These are phyloP conservation scores for Drosophila neoperkinsi DNA, from an alignment of 2,888 invertebrate genomes.

Conservation along the genomic window DNA sequence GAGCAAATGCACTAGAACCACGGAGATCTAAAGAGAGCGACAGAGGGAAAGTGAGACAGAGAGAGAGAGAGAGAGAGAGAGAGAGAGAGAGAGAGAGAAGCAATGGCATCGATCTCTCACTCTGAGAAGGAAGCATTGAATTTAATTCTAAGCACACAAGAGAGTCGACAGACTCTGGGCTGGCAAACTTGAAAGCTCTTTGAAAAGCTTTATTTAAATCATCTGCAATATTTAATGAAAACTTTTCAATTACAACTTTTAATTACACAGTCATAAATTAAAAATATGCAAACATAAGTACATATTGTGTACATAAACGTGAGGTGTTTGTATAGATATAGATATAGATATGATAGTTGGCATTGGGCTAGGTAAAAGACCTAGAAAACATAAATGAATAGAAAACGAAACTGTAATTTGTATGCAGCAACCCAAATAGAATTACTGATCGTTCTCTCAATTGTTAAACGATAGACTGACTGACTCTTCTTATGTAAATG, in stretches of 20 bases:
- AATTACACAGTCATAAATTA: slow-evolving; percentile 15
- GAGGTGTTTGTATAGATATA: background rate
- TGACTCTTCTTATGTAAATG: slow-evolving; percentile 34
- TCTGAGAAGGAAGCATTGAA: background rate
- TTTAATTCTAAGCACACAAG: slow-evolving; percentile 3
- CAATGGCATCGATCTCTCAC: slow-evolving; percentile 16
- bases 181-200: slow-evolving; percentile 44
- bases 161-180: slow-evolving; percentile 17
- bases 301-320: slow-evolving; percentile 2
- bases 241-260: slow-evolving; percentile 27
- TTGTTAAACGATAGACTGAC: background rate
- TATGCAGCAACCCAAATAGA: slow-evolving; percentile 5
- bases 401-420: background rate
- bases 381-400: background rate
- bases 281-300: slow-evolving; percentile 15
- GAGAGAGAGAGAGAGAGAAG: background rate
- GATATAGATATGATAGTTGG: background rate
- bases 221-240: slow-evolving; percentile 16
- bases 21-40: background rate
- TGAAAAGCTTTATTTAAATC: slow-evolving; percentile 21
- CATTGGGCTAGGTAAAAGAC: slow-evolving; percentile 26
- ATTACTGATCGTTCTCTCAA: slow-evolving; percentile 10
- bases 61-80: background rate
- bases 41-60: background rate
- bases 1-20: slow-evolving; percentile 39